Evolutionary conservation across 2,113 vertebrate species (phyloP), one percentile per base, ranked within the genome.

Genomic region (Semnornis frantzii): DNA sequence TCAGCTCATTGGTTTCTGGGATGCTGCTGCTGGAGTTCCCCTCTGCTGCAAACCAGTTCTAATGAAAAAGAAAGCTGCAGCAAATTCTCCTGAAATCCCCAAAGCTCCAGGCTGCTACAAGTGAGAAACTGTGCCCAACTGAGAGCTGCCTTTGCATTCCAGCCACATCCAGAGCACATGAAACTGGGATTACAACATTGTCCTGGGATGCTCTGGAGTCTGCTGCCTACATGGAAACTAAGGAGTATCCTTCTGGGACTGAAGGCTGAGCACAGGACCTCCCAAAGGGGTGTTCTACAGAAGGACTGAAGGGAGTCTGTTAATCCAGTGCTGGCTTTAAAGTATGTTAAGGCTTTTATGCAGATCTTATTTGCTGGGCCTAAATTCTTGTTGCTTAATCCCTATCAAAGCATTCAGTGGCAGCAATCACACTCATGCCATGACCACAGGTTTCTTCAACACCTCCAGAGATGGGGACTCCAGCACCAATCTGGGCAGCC

Each of bases 31-130:
- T 60, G 72, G 84, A 94, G 93, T 87, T 87, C 87, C 90, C 83
- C 69, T 89, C 72, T 42, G 62, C 60, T 87, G 57, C 16, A 6
- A 96, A 96, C 73, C 90, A 91, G 95, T 73, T 86, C 80, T 90
- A 86, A 92, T 83, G 83, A 81, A 95, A 94, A 86, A 87, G 81
- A 86, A 95, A 94, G 78, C 82, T 90, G 77, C 92, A 93, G 82
- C 62, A 92, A 91, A 92, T 87, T 95, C 82, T 72, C 87, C 60
- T 62, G 72, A 94, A 96, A 95, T 55, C 68, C 77, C 83, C 86
- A 94, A 87, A 93, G 91, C 91, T 85, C 90, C 30, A 89, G 85
- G 87, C 85, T 89, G 68, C 31, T 85, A 74, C 75, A 86, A 95
- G 88, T 69, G 50, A 90, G 90, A 93, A 93, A 42, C 31, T 70